Evolutionary conservation across 2,113 vertebrate species (phyloP), one percentile per base, ranked within the genome.

Genomic region (Paramisgurnus dabryanus): DNA sequence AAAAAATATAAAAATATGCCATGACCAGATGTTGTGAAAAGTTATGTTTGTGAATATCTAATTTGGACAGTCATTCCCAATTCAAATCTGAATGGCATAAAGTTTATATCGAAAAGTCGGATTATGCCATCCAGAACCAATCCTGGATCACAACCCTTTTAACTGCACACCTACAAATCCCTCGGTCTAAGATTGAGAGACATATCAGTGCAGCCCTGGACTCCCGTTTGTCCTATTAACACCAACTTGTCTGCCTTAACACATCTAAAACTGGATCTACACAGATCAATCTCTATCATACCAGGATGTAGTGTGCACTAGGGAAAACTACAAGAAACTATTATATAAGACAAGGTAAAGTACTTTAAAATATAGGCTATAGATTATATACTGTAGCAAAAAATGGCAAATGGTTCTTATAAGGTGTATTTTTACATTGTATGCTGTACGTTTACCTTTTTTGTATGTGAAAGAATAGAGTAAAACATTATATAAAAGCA

Each of bases 211-310:
- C 71, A 85, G 85, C 86, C 87, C 82, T 82, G 85, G 86, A 86
- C 83, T 83, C 74, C 84, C 87, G 81, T 82, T 65, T 17, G 79
- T 82, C 86, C 82, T 50, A 87, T 86, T 80, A 89, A 87, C 87
- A 89, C 76, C 81, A 3, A 58, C 63, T 8, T 34, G 82, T 80
- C 57, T 50, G 79, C 84, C 78, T 80, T 65, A 78, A 86, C 83
- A 85, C 87, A 79, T 61, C 78, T 65, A 82, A 86, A 53, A 77
- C 80, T 70, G 90, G 27, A 81, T 85, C 84, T 79, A 85, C 86
- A 65, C 86, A 58, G 71, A 83, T 87, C 76, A 88, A 90, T 34
- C 27, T 34, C 27, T 34, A 34, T 3, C 27, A 34, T 34, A 2
- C 8, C 47, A 49, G 40, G 41, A 68, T 13, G 10, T 27, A 22